Evolutionary conservation across 2,888 invertebrate species (phyloP).

Genomic region (Rapana venosa): DNA sequence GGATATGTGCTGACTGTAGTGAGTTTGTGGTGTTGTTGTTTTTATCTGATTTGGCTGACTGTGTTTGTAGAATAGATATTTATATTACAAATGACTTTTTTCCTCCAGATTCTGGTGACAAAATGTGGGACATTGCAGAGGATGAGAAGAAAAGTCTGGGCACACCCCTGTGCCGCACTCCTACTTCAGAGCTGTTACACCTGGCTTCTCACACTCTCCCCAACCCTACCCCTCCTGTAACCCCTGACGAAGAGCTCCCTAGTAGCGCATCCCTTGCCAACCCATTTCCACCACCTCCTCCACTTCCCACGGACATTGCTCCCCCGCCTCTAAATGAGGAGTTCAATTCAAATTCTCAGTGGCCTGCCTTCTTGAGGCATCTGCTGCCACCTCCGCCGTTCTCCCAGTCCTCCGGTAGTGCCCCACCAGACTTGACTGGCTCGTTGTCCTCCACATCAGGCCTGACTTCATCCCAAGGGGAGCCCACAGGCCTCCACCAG

Average conservation of each 20-base stretch:
- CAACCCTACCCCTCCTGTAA: conserved; percentile 36
- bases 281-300: conserved; percentile 33
- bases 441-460: neutral
- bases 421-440: too few species aligned
- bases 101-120: conserved; percentile 28
- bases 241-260: conserved; percentile 6
- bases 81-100: neutral
- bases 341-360: neutral
- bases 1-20: too few species aligned
- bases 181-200: conserved; percentile 69
- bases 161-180: conserved; percentile 65
- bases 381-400: conserved; percentile 34
- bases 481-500: neutral
- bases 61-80: too few species aligned
- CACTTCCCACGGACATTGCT: conserved; percentile 9
- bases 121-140: conserved; percentile 56
- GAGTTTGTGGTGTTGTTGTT: too few species aligned
- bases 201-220: conserved; percentile 66
- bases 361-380: conserved; percentile 30
- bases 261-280: neutral
- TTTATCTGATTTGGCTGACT: too few species aligned
- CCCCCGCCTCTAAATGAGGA: neutral
- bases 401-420: neutral
- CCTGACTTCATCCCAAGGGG: neutral
- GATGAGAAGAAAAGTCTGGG: conserved; percentile 67